Base-by-base conservation (phyloP, 2,113 vertebrate genomes). In the Nyctibius bracteatus region DNA sequence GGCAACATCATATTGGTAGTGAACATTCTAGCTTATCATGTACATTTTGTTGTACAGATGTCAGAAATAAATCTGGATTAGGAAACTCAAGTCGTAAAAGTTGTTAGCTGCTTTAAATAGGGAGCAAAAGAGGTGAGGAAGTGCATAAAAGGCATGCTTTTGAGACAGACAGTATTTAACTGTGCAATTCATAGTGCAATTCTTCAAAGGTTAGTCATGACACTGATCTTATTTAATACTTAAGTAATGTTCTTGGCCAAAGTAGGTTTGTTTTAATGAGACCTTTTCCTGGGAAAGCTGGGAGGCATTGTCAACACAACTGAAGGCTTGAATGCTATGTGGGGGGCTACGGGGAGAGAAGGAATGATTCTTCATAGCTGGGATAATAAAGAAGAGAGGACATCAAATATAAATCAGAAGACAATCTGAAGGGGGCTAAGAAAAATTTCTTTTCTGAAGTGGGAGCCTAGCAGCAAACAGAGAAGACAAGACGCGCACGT, bases 71-170 rank as follows among this genome's bases (percentile, higher is more conserved):
- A 61, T 81, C 52, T 55, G 30, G 9, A 28, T 81, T 88, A 62
- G 37, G 10, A 81, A 90, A 86, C 27, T 21, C 44, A 84, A 81
- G 39, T 1, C n/a, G 25, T 27, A 20, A 28, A 81, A 49, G 21
- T 27, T 88, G 95, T 90, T 39, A 63, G 30, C 33, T 78, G 63
- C 51, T 84, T 94, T 81, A 71, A 91, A 63, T 6, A 67, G 25
- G 43, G n/a, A 90, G 59, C 47, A 67, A 43, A 74, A 73, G 54
- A 94, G 59, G 28, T 58, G 18, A 86, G 8, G 3, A 59, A 78
- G 30, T n/a, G 41, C 28, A 78, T 44, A 71, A 67, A 78, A 81
- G 25, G 47, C 30, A 46, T 17, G 12, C 4, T 37, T 88, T 86
- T 81, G 77, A 78, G 20, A 71, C 33, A 78, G 59, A 49, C 1